Base-by-base conservation (phyloP, 1,140 invertebrate genomes). In the Drosophila willistoni region DNA sequence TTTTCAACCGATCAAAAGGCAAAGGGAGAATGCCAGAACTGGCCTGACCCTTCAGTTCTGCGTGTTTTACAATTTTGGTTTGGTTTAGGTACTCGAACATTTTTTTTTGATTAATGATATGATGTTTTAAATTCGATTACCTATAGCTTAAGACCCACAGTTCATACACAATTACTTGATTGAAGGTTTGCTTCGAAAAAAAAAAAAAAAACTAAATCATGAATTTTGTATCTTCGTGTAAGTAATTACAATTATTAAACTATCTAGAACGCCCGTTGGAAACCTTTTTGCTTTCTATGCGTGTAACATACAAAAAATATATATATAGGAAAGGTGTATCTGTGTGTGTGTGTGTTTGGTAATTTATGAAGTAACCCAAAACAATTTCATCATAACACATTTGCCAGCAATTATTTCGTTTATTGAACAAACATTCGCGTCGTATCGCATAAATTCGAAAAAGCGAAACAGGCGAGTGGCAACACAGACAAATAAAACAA, bases 281-380 rank as follows among this genome's bases (percentile, higher is more conserved):
- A 3, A 19, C 7, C 3, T 12, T 39, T 39, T 39, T n/a, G n/a
- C 10, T 39, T 13, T 5, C 3, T 39, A 39, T 47, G 44, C 44
- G 44, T 47, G 44, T 19, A 47, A 17, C 9, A 47, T 47, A 47
- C 9, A 47, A 47, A 47, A 17, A 6, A 47, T 19, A 19, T 7
- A 47, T 19, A 19, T 47, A 17, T 47, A 47, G 14, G 7, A 17
- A 47, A 9, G 25, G 14, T 44, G 19, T 22, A 22, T 22, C 1
- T 22, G 7, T 17, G 7, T 44, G 7, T 44, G 2, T 44, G n/a
- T 19, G n/a, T 42, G 9, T 69, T 80, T 77, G 80, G 80, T 87
- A 87, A 87, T 87, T 87, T 87, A 87, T 89, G 84, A 87, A 87
- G 83, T 89, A 87, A 89, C 83, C 83, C 83, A 87, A 87, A 89